A percentile compares a stretch with the other conserved stretches of the same genome.
Evolutionary conservation across 2,888 invertebrate genomes (phyloP).

Genomic region (Mythimna ferrago): DNA sequence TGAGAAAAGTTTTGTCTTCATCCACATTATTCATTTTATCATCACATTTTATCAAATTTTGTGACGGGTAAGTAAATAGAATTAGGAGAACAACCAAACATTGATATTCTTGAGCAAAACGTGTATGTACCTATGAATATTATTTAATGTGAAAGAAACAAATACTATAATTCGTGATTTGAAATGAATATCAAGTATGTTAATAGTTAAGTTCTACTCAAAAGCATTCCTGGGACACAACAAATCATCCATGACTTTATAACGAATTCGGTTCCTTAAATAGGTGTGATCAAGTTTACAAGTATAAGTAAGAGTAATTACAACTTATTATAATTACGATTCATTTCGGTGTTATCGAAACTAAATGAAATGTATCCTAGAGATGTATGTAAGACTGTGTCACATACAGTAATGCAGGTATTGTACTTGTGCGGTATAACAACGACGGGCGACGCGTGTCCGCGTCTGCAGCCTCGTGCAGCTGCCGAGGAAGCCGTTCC

Average conservation of each 20-base stretch:
- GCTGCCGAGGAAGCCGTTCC: slow-evolving; percentile 2
- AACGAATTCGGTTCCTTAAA: slow-evolving; percentile 37
- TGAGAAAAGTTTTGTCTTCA: slow-evolving; percentile 7
- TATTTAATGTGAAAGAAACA: slow-evolving; percentile 8
- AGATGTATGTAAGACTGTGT: background rate
- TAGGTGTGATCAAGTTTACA: slow-evolving; percentile 52
- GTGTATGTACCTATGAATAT: slow-evolving; percentile 23
- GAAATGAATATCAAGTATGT: slow-evolving; percentile 9
- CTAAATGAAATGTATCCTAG: background rate
- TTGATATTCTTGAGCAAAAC: slow-evolving; percentile 26
- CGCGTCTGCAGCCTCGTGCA: background rate
- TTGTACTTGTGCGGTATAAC: background rate
- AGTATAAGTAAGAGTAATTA: slow-evolving; percentile 17
- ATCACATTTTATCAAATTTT: slow-evolving; percentile 31
- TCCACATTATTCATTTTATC: slow-evolving; percentile 21
- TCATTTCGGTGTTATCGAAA: slow-evolving; percentile 2
- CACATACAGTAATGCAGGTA: slow-evolving; percentile 8
- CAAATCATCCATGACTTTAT: slow-evolving; percentile 49
- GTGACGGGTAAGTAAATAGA: slow-evolving; percentile 30
- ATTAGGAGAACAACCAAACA: slow-evolving; percentile 37
- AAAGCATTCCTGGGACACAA: slow-evolving; percentile 58
- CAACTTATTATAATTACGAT: slow-evolving; percentile 18
- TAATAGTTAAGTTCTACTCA: slow-evolving; percentile 49
- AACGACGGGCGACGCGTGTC: background rate
- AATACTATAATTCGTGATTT: slow-evolving; percentile 18